Base-by-base conservation (phyloP, 2,113 vertebrate species). In the Ia io region DNA sequence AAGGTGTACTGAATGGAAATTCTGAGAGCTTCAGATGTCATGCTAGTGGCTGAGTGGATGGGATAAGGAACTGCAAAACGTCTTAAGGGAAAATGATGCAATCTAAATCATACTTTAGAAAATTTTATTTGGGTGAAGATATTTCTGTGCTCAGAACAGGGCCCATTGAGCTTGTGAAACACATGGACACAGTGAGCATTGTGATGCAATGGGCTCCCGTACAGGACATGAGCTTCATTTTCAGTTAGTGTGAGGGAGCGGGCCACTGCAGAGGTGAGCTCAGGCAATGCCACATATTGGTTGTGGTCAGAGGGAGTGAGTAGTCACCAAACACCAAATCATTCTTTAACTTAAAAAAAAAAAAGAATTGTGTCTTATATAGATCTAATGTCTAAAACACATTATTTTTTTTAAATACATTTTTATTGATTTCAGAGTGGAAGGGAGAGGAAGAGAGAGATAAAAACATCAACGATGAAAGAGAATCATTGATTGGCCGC, bases 41-140 rank as follows among this genome's bases (percentile, higher is more conserved):
- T 25, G 13, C 3, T 59, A 80, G 69, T 80, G 14, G 63, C 5
- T 90, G 95, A 63, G 69, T 11, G 13, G 49, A 71, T 6, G 61
- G 3, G 44, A 78, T 63, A 23, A 87, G 28, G 22, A 89, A 74
- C 3, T 35, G 3, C 17, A 63, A 23, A 69, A 2, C 0, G 5
- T 25, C 80, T 88, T 56, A 84, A 76, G 30, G 20, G 53, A 95
- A 94, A 85, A 10, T 40, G 22, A 79, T n/a, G 6, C 9, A 42
- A 94, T 94, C 10, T 53, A 71, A 87, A 65, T 37, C 2, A 9
- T 28, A 28, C 47, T 95, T 93, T 16, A 84, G n/a, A 71, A 96
- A 53, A 56, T 30, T 28, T 14, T 84, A 49, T 84, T 76, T 84
- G 17, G 3, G 32, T 51, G 0, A 11, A 14, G 49, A 18, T 71